Conservation (phyloP, 2,888 invertebrate species). For the Lumbricus terrestris region DNA sequence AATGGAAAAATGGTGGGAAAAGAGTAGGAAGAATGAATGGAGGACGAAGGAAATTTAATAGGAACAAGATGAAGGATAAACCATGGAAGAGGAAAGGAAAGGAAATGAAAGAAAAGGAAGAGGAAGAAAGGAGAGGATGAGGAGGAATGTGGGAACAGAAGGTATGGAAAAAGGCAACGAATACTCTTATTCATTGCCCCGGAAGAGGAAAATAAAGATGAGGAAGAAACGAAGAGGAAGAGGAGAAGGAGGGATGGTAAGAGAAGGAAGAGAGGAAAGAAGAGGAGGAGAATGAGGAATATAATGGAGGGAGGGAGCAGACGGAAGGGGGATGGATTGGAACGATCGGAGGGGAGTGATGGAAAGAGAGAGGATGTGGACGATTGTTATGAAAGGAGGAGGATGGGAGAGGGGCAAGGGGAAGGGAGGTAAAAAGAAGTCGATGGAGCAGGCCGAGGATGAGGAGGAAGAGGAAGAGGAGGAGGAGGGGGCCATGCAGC, state of each 20-base stretch:
- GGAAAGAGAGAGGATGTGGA: background rate
- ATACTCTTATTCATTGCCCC: too few species aligned
- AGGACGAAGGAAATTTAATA: background rate
- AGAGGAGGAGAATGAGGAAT: background rate
- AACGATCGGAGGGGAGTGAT: background rate
- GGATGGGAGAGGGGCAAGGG: background rate
- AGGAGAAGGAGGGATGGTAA: too few species aligned
- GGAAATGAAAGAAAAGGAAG: background rate
- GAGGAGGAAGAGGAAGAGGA: too few species aligned
- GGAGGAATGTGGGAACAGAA: too few species aligned
- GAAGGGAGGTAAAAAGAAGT: too few species aligned
- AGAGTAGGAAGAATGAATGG: background rate
- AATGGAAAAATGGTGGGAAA: background rate
- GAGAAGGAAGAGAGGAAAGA: background rate
- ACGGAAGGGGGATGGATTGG: background rate
- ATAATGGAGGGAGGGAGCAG: background rate
- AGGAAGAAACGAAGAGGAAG: too few species aligned
- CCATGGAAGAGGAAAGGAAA: too few species aligned
- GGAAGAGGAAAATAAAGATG: too few species aligned
- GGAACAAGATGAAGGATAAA: background rate
- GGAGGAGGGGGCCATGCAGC: too few species aligned
- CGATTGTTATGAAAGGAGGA: background rate
- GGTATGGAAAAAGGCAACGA: too few species aligned
- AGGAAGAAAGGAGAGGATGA: background rate
- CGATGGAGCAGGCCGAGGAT: background rate